These are phyloP conservation scores for Spodoptera litura DNA, from an alignment of 1,140 invertebrate genomes.

Conservation along the genomic window DNA sequence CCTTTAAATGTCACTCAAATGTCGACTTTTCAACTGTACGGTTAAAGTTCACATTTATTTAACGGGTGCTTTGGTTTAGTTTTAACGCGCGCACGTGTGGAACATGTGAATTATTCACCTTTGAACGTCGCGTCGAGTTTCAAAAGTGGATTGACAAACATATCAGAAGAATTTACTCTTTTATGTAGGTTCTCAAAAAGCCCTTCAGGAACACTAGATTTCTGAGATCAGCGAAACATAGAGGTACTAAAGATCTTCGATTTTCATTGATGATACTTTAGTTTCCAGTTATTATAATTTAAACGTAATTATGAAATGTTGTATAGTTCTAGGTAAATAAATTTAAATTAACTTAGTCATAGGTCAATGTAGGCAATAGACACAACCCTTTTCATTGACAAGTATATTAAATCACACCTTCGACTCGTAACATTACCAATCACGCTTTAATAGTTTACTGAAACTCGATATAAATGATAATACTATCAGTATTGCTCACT, in stretches of 20 bases:
- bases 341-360: not conserved
- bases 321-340: too few relatives aligned
- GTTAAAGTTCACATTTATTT: not conserved
- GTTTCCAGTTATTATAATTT: too few relatives aligned
- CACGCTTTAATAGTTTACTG: not conserved
- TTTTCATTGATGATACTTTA: too few relatives aligned
- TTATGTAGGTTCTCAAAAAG: not conserved
- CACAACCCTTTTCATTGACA: not conserved
- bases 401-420: slow-evolving; percentile 3
- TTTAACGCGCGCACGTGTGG: slow-evolving; percentile 31
- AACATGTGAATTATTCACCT: slow-evolving; percentile 43
- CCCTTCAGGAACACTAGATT: not conserved
- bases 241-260: too few relatives aligned
- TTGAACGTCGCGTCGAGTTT: slow-evolving; percentile 31
- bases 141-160: slow-evolving; percentile 32
- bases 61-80: not conserved
- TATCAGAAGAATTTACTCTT: slow-evolving; percentile 15
- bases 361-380: not conserved
- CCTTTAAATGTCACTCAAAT: not conserved
- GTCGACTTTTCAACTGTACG: not conserved
- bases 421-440: slow-evolving; percentile 5
- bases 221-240: too few relatives aligned
- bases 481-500: slow-evolving; percentile 35
- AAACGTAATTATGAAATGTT: too few relatives aligned
- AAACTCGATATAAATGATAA: slow-evolving; percentile 35